These are phyloP conservation scores for Herminia tarsipennalis DNA, from an alignment of 2,888 invertebrate species.

Conservation along the genomic window DNA sequence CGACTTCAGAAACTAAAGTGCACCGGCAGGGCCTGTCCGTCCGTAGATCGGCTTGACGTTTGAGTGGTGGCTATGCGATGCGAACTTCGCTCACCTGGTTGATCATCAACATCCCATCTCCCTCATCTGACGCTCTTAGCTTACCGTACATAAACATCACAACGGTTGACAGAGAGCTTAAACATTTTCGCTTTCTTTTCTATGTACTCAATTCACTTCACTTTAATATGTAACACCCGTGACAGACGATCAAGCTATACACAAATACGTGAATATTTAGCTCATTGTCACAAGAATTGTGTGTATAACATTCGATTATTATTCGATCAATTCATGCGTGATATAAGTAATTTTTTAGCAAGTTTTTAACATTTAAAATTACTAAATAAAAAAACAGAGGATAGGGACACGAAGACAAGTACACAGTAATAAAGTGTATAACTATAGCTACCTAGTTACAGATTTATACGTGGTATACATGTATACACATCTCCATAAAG, in stretches of 20 bases:
- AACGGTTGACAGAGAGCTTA: slow-evolving; percentile 33
- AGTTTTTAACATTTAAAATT: slow-evolving; percentile 35
- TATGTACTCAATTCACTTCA: slow-evolving; percentile 29
- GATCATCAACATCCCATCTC: slow-evolving; percentile 50
- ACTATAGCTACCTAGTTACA: too few species aligned
- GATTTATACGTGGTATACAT: slow-evolving; percentile 28
- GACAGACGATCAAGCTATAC: slow-evolving; percentile 51
- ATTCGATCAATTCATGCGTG: slow-evolving; percentile 39
- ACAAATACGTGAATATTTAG: slow-evolving; percentile 35
- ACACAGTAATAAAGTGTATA: slow-evolving; percentile 43
- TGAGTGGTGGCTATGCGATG: slow-evolving; percentile 29
- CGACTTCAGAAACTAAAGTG: slow-evolving; percentile 21
- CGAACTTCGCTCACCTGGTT: slow-evolving; percentile 29
- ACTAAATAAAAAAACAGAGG: slow-evolving; percentile 46
- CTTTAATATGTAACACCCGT: slow-evolving; percentile 37
- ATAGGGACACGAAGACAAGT: slow-evolving; percentile 63
- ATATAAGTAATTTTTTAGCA: slow-evolving; percentile 16
- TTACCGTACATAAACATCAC: slow-evolving; percentile 45
- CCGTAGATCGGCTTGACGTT: slow-evolving; percentile 21
- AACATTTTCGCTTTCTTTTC: slow-evolving; percentile 48
- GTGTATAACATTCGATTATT: slow-evolving; percentile 23
- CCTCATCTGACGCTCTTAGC: slow-evolving; percentile 29
- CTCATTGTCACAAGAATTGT: slow-evolving; percentile 37
- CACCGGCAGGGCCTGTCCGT: slow-evolving; percentile 13
- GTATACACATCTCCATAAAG: not conserved